A percentile compares a stretch with the other conserved stretches of the same genome.
These are phyloP conservation scores for Aricia agestis DNA, from an alignment of 1,140 invertebrate genomes.

Conservation along the genomic window DNA sequence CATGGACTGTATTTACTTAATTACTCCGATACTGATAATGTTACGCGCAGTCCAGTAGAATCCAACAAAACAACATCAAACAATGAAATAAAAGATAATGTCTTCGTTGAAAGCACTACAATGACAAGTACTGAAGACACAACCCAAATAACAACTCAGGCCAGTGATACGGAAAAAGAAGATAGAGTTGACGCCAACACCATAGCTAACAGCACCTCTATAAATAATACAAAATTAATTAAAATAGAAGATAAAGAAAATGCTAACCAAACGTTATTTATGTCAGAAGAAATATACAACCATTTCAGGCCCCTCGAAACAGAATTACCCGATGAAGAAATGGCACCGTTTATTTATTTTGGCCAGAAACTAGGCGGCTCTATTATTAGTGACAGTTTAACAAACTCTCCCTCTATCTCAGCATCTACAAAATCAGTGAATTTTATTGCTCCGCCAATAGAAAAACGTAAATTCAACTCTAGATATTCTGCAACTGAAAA, in stretches of 20 bases:
- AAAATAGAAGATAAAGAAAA: conserved; percentile 64
- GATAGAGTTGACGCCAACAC: conserved; percentile 53
- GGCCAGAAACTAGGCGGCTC: conserved; percentile 79
- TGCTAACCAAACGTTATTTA: conserved; percentile 68
- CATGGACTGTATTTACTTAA: conserved; percentile 72
- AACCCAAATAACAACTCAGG: conserved; percentile 33
- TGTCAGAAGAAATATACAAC: conserved; percentile 79
- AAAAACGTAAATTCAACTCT: conserved; percentile 75
- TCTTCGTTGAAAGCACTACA: conserved; percentile 39
- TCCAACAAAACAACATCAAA: conserved; percentile 45
- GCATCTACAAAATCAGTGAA: conserved; percentile 76
- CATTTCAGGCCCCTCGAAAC: conserved; percentile 79
- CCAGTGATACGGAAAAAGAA: conserved; percentile 35
- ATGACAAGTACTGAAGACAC: conserved; percentile 27
- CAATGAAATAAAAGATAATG: conserved; percentile 51
- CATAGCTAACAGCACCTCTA: conserved; percentile 54
- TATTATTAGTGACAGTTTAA: conserved; percentile 63
- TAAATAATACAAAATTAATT: conserved; percentile 46
- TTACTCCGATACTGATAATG: conserved; percentile 66
- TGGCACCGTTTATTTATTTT: conserved; percentile 83
- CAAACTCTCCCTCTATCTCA: conserved; percentile 61
- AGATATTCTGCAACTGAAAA: conserved; percentile 70
- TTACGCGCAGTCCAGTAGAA: conserved; percentile 42
- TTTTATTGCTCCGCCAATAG: conserved; percentile 66
- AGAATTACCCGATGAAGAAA: conserved; percentile 80